Base-by-base conservation (phyloP, 1,140 invertebrate species). In the Solen grandis region DNA sequence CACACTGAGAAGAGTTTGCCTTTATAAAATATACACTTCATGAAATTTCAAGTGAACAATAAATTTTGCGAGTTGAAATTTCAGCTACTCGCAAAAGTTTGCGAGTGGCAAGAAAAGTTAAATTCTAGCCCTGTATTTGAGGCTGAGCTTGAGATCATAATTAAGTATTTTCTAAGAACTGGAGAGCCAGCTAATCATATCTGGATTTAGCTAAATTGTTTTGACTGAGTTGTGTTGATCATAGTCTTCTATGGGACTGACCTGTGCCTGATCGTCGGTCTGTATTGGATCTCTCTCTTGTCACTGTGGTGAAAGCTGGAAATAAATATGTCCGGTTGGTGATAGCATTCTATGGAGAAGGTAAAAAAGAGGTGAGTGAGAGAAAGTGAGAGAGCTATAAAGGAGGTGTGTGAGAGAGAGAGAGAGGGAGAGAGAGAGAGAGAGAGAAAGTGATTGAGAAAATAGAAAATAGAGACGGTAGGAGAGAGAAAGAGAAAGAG, bases 291-390 rank as follows among this genome's bases (percentile, higher is more conserved):
- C 82, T 72, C 13, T 77, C 76, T n/a, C 52, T 69, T 36, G 68
- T 59, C 22, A 80, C 38, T 36, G 78, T 81, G 25, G 82, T 82
- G 60, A 84, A 85, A 33, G 82, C 84, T 85, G 70, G 14, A 81
- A 83, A 16, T 19, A 68, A 80, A 27, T 62, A 14, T 33, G 22
- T 10, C 16, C 16, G n/a, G 22, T 55, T 19, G n/a, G 14, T 59
- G 5, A 22, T 60, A 10, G 5, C 4, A 38, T 36, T 36, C 10
- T n/a, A n/a, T n/a, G n/a, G n/a, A n/a, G n/a, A n/a, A n/a, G n/a
- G n/a, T n/a, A n/a, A n/a, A n/a, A n/a, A 41, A 19, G 5, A 16
- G 5, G 5, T 29, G 62, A 41, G 38, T 35, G 14, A 36, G 22
- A 60, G 25, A 57, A 29, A 60, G 60, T 70, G 25, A 50, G 1